Percentiles rank a stretch among this genome's conserved stretches.
phyloP scores from a whole-genome alignment of 2,797 vertebrate genomes.

The Centroberyx gerrardi region DNA sequence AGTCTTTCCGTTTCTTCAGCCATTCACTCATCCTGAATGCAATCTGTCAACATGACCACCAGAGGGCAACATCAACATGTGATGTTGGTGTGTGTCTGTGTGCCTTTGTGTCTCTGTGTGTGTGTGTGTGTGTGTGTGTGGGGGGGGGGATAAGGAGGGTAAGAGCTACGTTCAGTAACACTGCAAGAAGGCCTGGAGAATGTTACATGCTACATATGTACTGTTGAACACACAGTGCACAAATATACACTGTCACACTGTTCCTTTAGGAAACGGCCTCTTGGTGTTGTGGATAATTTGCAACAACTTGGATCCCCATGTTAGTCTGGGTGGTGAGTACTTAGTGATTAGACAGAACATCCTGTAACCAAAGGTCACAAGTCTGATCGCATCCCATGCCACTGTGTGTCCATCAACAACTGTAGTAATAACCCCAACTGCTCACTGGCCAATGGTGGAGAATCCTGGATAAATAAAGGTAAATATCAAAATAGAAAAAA shows the following conservation, averaged over 20 bases:
- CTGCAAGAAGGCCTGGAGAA: neutral
- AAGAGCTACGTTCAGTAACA: neutral
- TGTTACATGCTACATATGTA: neutral
- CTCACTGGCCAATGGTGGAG: too few relatives aligned
- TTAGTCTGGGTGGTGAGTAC: neutral
- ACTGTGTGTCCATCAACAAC: slow-evolving; percentile 20
- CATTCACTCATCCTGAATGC: neutral
- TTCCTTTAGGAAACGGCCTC: slow-evolving; percentile 6
- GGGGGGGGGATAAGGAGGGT: neutral
- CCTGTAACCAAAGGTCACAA: slow-evolving; percentile 50
- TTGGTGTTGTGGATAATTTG: slow-evolving; percentile 23
- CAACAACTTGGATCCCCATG: slow-evolving; percentile 16
- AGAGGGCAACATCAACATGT: slow-evolving; percentile 68
- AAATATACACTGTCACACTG: slow-evolving; percentile 14
- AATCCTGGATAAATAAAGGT: neutral
- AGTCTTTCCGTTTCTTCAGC: neutral
- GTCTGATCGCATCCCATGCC: neutral
- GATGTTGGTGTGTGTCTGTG: neutral
- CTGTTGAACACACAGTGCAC: neutral
- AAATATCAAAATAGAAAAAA: neutral
- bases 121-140: neutral
- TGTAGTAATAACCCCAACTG: neutral
- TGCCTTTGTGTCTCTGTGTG: neutral
- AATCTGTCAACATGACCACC: slow-evolving; percentile 50
- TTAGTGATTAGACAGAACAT: slow-evolving; percentile 49